A percentile compares a stretch with the other conserved stretches of the same genome.
Evolutionary conservation across 1,140 invertebrate genomes (phyloP).

Genomic region (Drosophila lacertosa): DNA sequence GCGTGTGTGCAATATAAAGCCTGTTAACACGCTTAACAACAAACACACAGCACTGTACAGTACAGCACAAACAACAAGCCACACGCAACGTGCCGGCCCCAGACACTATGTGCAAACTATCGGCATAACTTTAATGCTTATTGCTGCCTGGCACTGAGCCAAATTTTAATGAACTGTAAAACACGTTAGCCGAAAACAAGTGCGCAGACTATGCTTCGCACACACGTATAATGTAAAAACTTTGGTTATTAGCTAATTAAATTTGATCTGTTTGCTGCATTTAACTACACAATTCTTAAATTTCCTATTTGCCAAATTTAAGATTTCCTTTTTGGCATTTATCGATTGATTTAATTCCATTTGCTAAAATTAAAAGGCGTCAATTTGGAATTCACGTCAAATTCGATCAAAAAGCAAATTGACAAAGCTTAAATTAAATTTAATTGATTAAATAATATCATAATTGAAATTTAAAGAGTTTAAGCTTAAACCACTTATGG

Average conservation of each 20-base stretch:
- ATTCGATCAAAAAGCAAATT: not conserved
- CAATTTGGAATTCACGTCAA: not conserved
- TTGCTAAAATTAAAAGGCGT: not conserved
- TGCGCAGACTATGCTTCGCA: constrained; percentile 1
- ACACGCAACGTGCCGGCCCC: constrained; percentile 38
- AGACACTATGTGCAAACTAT: constrained; percentile 49
- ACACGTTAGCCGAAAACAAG: constrained; percentile 16
- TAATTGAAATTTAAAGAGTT: not conserved
- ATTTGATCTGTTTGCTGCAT: not conserved
- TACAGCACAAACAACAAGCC: constrained; percentile 31
- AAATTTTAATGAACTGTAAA: constrained; percentile 77
- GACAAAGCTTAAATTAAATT: not conserved
- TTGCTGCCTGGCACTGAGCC: constrained; percentile 69
- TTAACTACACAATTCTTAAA: not conserved
- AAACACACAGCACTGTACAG: too few relatives aligned
- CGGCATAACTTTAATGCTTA: constrained; percentile 77
- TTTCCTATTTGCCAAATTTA: not conserved
- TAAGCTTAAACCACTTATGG: not conserved
- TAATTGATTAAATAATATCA: not conserved
- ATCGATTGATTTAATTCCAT: not conserved
- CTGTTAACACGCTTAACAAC: constrained; percentile 81
- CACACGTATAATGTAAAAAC: not conserved
- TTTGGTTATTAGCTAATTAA: constrained; percentile 16
- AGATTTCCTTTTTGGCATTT: not conserved
- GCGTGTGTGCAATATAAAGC: constrained; percentile 66